Evolutionary conservation across 2,888 invertebrate species (phyloP), one percentile per base, ranked within the genome.

Genomic region (Apomyelois bistriatella): DNA sequence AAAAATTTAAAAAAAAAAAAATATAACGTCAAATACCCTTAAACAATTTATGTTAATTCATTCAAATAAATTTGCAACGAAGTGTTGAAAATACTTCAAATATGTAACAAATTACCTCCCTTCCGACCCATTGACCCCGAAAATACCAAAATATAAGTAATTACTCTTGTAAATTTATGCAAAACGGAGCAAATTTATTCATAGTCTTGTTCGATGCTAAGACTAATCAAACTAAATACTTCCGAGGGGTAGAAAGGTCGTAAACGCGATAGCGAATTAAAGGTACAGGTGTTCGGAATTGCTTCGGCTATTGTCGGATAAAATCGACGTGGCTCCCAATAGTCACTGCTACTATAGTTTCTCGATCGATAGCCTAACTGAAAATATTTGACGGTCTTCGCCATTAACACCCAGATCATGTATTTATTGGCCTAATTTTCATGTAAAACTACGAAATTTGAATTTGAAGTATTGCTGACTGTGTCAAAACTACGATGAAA

Each of bases 221-320:
- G 51, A 41, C 51, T 42, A 51, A 51, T 51, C 54, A 36, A 58
- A 55, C 58, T 55, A 57, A 58, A 57, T 53, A 54, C 55, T 55
- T 52, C 56, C 53, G 55, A 43, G 41, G 30, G 13, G 30, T 1
- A 13, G 38, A 13, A 36, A 68, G 66, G 62, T 61, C 65, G 61
- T 58, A 65, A 64, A 68, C 67, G 68, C 64, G 58, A 59, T 67
- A 64, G 70, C 68, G 70, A 74, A 73, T 74, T 74, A 73, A 68
- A 72, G 69, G 70, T 70, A 65, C 73, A 69, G 70, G 67, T 69
- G 72, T 61, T 52, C 57, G 54, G 64, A 73, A 74, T 68, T 65
- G 66, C 61, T 54, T 51, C 52, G 62, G 61, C 61, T 65, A 64
- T 62, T 63, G 61, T 46, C 50, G 58, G 55, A 53, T 47, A 60